Percentiles rank a stretch among this genome's conserved stretches.
Evolutionary conservation across 2,888 invertebrate genomes (phyloP).

Genomic region (Lasioglossum pauxillum): DNA sequence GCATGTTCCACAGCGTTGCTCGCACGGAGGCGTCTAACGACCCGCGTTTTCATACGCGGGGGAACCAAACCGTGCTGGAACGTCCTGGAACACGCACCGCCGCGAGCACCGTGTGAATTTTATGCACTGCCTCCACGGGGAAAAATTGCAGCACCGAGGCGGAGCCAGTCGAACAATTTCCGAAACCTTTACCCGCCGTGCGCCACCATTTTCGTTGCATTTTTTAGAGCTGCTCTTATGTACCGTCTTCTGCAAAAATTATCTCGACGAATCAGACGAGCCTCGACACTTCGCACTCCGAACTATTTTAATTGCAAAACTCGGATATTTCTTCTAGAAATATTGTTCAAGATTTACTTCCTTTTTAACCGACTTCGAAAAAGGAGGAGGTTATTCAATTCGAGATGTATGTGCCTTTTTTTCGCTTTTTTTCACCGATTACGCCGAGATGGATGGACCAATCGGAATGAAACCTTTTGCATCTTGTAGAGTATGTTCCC

Average conservation of each 20-base stretch:
- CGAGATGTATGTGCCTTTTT: too few species aligned
- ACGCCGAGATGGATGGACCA: too few species aligned
- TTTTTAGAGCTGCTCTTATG: not conserved
- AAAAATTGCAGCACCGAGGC: not conserved
- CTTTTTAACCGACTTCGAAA: too few species aligned
- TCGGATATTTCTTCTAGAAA: not conserved
- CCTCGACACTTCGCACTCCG: too few species aligned
- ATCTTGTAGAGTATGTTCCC: too few species aligned
- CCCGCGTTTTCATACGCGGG: not conserved
- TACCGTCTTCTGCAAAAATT: not conserved
- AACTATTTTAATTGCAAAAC: too few species aligned
- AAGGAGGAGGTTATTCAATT: too few species aligned
- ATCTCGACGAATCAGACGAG: not conserved
- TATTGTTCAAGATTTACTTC: too few species aligned
- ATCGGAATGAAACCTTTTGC: too few species aligned
- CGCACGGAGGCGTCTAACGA: conserved; percentile 54
- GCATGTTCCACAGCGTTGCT: conserved; percentile 35
- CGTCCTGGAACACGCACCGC: conserved; percentile 1
- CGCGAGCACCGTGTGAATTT: not conserved
- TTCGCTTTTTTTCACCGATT: too few species aligned
- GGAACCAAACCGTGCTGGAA: not conserved
- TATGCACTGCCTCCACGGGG: not conserved
- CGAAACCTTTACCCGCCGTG: not conserved
- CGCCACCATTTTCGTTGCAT: not conserved
- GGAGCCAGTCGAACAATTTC: not conserved